Percentiles rank a stretch among this genome's conserved stretches.
Evolutionary conservation across 2,888 invertebrate genomes (phyloP).

Genomic region (Andrena chrysosceles): DNA sequence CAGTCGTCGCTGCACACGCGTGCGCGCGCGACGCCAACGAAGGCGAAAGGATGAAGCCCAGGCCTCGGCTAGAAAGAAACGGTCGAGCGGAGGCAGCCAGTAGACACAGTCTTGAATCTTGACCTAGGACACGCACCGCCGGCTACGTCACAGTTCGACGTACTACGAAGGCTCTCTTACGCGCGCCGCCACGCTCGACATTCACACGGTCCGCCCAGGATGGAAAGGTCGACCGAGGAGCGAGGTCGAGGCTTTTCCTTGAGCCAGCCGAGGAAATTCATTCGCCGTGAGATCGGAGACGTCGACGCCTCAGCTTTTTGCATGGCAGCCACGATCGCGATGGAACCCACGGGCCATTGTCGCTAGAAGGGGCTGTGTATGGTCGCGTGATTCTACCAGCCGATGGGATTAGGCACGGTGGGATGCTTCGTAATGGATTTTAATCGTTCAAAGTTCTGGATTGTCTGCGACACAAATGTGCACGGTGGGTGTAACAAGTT

Average conservation of each 20-base stretch:
- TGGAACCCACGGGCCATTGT: background rate
- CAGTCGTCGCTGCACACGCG: slow-evolving; percentile 42
- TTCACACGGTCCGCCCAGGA: slow-evolving; percentile 67
- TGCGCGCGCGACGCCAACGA: slow-evolving; percentile 31
- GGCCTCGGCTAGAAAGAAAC: slow-evolving; percentile 76
- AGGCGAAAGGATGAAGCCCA: slow-evolving; percentile 69
- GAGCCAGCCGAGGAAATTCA: slow-evolving; percentile 54
- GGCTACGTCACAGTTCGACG: slow-evolving; percentile 81
- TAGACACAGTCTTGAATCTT: slow-evolving; percentile 81
- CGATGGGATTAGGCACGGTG: too few species aligned
- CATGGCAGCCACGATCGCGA: background rate
- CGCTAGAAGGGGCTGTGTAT: background rate
- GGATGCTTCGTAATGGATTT: background rate
- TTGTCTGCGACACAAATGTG: too few species aligned
- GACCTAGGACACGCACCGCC: slow-evolving; percentile 83
- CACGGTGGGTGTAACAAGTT: too few species aligned
- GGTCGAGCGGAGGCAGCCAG: slow-evolving; percentile 55
- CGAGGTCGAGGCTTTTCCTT: slow-evolving; percentile 71
- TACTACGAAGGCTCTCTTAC: slow-evolving; percentile 71
- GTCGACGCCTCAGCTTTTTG: slow-evolving; percentile 27
- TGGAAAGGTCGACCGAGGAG: slow-evolving; percentile 62
- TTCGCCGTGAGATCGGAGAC: slow-evolving; percentile 49
- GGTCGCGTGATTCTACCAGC: too few species aligned
- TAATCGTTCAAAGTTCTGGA: background rate
- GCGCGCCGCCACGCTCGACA: slow-evolving; percentile 58